Evolutionary conservation across 2,888 invertebrate genomes (phyloP).

Genomic region (Zygothrica quintamaculata): DNA sequence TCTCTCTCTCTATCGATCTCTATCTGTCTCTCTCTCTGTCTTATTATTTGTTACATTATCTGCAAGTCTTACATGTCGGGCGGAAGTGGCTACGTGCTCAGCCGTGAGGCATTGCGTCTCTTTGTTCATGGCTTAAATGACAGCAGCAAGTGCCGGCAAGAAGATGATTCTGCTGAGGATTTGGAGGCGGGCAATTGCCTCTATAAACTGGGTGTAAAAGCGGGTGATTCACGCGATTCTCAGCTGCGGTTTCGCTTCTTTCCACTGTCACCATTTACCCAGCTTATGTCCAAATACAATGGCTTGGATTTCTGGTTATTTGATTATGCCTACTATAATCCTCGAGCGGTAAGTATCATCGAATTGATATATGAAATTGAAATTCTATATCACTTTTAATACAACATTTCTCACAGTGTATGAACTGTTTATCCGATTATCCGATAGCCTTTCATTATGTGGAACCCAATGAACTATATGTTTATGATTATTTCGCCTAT

Average conservation of each 20-base stretch:
- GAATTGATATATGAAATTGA: too few relatives aligned
- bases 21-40: background rate
- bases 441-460: constrained; percentile 98
- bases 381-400: too few relatives aligned
- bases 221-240: constrained; percentile 94
- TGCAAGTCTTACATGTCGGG: constrained; percentile 96
- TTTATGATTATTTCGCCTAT: constrained; percentile 63
- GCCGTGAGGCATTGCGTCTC: constrained; percentile 88
- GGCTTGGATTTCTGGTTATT: constrained; percentile 92
- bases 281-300: constrained; percentile 93
- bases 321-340: constrained; percentile 95
- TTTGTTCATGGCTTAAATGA: constrained; percentile 91
- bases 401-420: constrained; percentile 57
- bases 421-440: constrained; percentile 94
- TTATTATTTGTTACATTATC: constrained; percentile 7
- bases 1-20: background rate
- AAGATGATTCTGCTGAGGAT: constrained; percentile 85
- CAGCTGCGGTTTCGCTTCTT: constrained; percentile 95
- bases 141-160: constrained; percentile 84
- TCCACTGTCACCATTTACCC: constrained; percentile 95
- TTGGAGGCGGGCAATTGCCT: constrained; percentile 88
- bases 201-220: constrained; percentile 91
- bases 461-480: constrained; percentile 74
- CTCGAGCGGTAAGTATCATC: constrained; percentile 88
- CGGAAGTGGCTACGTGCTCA: constrained; percentile 96